Evolutionary conservation across 2,888 invertebrate species (phyloP), one percentile per base, ranked within the genome.

Genomic region (Lasioglossum marginatum): DNA sequence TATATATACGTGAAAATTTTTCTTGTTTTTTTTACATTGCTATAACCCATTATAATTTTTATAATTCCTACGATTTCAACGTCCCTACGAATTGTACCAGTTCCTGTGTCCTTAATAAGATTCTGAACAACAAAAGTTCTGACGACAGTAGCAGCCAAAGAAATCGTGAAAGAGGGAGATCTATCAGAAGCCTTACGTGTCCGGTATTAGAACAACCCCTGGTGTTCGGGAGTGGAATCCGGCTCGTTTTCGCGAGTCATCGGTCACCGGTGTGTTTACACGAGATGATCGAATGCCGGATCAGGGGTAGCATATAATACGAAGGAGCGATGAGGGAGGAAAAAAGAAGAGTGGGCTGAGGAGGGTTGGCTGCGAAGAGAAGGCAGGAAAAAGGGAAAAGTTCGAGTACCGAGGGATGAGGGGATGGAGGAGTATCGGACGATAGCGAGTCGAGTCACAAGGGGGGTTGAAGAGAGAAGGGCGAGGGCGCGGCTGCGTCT

Each of bases 401-500:
- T 88, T 89, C 76, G 77, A 84, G 90, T 83, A 79, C 57, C 74
- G 40, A 19, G 66, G 37, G 31, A n/a, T 5, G 73, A 83, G 86
- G 84, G 88, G 86, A 85, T 83, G 88, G 86, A 91, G 89, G 88
- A 86, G 86, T 90, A 91, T 88, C 91, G 90, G 92, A 89, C 88
- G 90, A 91, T 88, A 90, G 90, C 86, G 89, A 89, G 85, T 83
- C 87, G 81, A 75, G 81, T 63, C 63, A 63, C 63, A 81, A 57
- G 57, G 72, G 87, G 75, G 88, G 87, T 90, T 77, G 89, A 90
- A 87, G 89, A 88, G 88, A 57, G 57, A 57, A 57, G 31, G 88
- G 87, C 84, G 89, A 90, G 91, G 91, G 92, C 91, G 93, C 93
- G 94, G 92, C 94, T 94, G 94, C 93, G 93, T 94, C 94, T 94